Percentiles rank a stretch among this genome's conserved stretches.
Conservation (phyloP, 2,888 invertebrate genomes). For the Trichopria drosophilae region DNA sequence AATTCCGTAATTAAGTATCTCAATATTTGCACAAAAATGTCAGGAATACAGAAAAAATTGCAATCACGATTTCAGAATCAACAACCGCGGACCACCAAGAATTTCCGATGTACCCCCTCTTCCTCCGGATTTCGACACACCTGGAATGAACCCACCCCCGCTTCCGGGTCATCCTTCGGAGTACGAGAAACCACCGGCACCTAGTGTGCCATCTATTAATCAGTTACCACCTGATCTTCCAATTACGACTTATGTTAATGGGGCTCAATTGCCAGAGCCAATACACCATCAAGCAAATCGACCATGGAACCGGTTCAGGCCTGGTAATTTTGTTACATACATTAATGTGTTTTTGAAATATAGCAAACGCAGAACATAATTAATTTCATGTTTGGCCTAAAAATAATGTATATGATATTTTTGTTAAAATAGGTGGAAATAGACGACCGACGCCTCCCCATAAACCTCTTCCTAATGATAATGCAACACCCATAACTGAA, state of each 20-base stretch:
- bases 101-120: constrained; percentile 76
- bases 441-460: constrained; percentile 49
- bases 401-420: background rate
- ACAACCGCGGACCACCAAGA: constrained; percentile 86
- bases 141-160: constrained; percentile 60
- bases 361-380: too few species aligned
- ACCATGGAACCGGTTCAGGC: constrained; percentile 42
- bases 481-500: constrained; percentile 3
- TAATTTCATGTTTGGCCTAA: background rate
- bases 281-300: constrained; percentile 54
- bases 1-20: background rate
- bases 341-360: too few species aligned
- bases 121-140: constrained; percentile 69
- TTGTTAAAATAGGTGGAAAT: constrained; percentile 38
- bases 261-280: constrained; percentile 75
- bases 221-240: constrained; percentile 62
- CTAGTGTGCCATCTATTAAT: constrained; percentile 63
- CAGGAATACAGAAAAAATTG: too few species aligned
- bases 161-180: constrained; percentile 70
- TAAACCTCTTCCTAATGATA: constrained; percentile 47
- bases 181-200: constrained; percentile 61
- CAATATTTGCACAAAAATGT: too few species aligned
- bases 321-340: constrained; percentile 35
- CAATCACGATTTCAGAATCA: constrained; percentile 64
- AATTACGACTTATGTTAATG: constrained; percentile 66